Evolutionary conservation across 1,140 invertebrate species (phyloP), one percentile per base, ranked within the genome.

Genomic region (Pogonomyrmex californicus): DNA sequence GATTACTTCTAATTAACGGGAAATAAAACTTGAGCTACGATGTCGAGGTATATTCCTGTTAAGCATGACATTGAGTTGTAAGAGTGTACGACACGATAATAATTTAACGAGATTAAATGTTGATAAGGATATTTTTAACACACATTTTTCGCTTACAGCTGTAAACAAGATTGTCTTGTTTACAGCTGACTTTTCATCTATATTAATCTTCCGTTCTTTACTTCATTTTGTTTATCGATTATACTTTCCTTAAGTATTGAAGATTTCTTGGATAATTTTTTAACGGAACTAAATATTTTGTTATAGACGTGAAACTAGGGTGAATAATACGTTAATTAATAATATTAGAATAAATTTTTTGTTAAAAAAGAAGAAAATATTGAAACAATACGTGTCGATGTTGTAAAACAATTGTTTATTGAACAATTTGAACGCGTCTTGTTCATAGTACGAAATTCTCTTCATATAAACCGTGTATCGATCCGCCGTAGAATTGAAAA

Each of bases 1-100:
- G 68, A 73, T 83, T 83, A 83, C 33, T 30, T 49, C 12, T 83
- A 83, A 83, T 75, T 75, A 33, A 73, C 23, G n/a, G 44, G 54
- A 75, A 75, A 49, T 47, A 44, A 56, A 49, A 60, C n/a, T 54
- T 3, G 30, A 30, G 30, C 23, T 33, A 17, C 9, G 36, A 71
- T 6, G 51, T 56, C 49, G 47, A 68, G 6, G 14, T 7, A 9
- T n/a, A 36, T 33, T 36, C 14, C 12, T 33, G 10, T 49, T 49
- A 4, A 44, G n/a, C 44, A n/a, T 44, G 4, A 73, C 49, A 30
- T 75, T 38, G 9, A 68, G 41, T n/a, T 75, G 47, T 44, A 44
- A 54, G 17, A 36, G 6, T 4, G 12, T 12, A 9, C n/a, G 38
- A 41, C 30, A 4, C 36, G 54, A 6, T 44, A 75, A 30, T 38